Conservation (phyloP, 2,113 vertebrate genomes). For the Cercocebus atys region DNA sequence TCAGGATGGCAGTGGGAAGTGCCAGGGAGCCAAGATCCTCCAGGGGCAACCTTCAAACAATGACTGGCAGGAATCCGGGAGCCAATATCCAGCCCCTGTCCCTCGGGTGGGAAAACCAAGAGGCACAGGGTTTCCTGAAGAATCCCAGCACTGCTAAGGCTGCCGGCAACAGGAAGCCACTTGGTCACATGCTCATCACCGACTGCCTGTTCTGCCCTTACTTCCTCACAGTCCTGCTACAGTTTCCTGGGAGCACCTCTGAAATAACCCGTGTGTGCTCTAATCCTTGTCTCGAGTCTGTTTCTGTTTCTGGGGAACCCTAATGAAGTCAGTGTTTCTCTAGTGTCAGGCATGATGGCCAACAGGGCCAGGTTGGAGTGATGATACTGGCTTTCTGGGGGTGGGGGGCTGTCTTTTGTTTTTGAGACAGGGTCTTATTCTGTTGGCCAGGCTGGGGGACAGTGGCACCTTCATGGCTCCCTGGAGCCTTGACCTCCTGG, state of each 20-base stretch:
- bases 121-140: too few species aligned
- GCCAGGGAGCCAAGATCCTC: neutral
- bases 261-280: neutral
- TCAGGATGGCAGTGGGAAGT: neutral
- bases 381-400: neutral
- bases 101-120: neutral
- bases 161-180: neutral
- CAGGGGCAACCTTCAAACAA: neutral
- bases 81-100: neutral
- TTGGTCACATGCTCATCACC: neutral
- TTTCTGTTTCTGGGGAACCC: neutral
- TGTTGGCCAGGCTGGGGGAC: too few species aligned
- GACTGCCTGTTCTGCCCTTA: too few species aligned
- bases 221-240: neutral
- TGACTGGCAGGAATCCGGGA: neutral
- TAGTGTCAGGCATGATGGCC: neutral
- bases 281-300: neutral
- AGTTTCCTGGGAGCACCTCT: neutral
- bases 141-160: fast-evolving
- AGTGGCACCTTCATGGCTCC: too few species aligned
- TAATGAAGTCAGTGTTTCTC: neutral
- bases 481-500: too few species aligned
- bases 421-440: too few species aligned
- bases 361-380: too few species aligned
- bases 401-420: too few species aligned